Evolutionary conservation across 2,113 vertebrate genomes (phyloP).

Genomic region (Zeus faber): DNA sequence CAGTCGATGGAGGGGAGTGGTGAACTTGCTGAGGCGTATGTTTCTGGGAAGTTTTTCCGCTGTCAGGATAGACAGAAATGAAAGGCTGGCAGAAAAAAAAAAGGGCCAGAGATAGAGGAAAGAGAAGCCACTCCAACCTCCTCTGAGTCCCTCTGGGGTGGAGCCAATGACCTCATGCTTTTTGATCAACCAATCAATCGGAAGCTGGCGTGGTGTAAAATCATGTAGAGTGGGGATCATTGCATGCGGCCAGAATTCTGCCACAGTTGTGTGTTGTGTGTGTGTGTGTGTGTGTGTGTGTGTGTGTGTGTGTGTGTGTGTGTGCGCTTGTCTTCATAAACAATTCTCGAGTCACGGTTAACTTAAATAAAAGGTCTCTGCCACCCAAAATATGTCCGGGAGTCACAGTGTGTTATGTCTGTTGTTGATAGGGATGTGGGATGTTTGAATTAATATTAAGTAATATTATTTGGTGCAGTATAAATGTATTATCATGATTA

Average conservation of each 20-base stretch:
- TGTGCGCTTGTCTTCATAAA: conserved; percentile 43
- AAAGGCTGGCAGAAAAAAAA: conserved; percentile 20
- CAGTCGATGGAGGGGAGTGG: conserved; percentile 4
- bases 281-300: conserved; percentile 7
- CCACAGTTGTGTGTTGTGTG: conserved; percentile 3
- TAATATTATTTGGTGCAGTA: too few relatives aligned
- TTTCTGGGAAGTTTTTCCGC: conserved; percentile 17
- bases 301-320: conserved; percentile 9
- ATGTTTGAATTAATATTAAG: conserved; percentile 18
- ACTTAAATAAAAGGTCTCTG: conserved; percentile 34
- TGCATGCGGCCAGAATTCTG: too few relatives aligned
- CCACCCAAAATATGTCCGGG: conserved; percentile 10
- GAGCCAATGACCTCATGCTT: conserved; percentile 50
- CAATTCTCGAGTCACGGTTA: conserved; percentile 35
- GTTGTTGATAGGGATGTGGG: conserved; percentile 52
- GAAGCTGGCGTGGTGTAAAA: conserved; percentile 24
- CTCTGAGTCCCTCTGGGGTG: conserved; percentile 29
- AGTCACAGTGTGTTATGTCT: conserved; percentile 1
- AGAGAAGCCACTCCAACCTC: conserved; percentile 2
- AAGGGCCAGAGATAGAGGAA: too few relatives aligned
- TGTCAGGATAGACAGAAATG: conserved; percentile 17
- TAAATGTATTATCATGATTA: not conserved
- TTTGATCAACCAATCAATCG: conserved; percentile 52
- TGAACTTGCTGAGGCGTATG: conserved; percentile 37
- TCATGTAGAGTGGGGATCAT: too few relatives aligned